phyloP scores from a whole-genome alignment of 1,140 invertebrate genomes.

The Tetragonula clypearis region DNA sequence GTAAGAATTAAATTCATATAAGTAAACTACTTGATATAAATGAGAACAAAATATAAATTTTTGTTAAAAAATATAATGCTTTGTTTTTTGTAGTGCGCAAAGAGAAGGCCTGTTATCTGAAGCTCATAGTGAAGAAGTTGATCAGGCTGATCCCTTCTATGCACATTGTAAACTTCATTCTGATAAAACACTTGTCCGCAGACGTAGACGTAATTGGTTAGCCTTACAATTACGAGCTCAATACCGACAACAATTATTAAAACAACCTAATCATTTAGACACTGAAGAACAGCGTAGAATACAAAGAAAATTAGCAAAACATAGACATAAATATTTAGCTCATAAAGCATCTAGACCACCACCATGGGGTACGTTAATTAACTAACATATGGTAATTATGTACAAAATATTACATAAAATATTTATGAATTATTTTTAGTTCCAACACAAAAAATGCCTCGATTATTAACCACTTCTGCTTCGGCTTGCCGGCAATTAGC shows the following conservation, averaged over 20 bases:
- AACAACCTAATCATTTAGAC: conserved; percentile 82
- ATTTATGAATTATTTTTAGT: conserved; percentile 82
- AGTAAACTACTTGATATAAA: not conserved
- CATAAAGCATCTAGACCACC: conserved; percentile 89
- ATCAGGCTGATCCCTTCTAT: conserved; percentile 98
- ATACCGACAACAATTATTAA: conserved; percentile 84
- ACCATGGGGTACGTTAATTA: conserved; percentile 89
- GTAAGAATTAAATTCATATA: conserved; percentile 81
- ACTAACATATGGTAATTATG: conserved; percentile 27
- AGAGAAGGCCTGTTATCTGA: conserved; percentile 95
- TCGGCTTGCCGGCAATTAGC: conserved; percentile 92
- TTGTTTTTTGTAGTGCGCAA: conserved; percentile 89
- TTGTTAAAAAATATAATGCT: not conserved
- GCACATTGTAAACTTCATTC: conserved; percentile 97
- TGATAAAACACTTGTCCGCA: conserved; percentile 90
- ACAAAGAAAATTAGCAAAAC: conserved; percentile 89
- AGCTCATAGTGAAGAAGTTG: conserved; percentile 95
- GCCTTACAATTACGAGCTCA: conserved; percentile 92
- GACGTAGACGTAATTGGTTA: conserved; percentile 93
- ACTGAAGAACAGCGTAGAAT: conserved; percentile 88
- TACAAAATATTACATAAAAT: conserved; percentile 9
- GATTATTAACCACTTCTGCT: conserved; percentile 94
- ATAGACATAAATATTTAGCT: conserved; percentile 88
- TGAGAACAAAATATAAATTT: not conserved
- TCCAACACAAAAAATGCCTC: conserved; percentile 96